Evolutionary conservation across 2,888 invertebrate species (phyloP).

Genomic region (Aradus depressus): DNA sequence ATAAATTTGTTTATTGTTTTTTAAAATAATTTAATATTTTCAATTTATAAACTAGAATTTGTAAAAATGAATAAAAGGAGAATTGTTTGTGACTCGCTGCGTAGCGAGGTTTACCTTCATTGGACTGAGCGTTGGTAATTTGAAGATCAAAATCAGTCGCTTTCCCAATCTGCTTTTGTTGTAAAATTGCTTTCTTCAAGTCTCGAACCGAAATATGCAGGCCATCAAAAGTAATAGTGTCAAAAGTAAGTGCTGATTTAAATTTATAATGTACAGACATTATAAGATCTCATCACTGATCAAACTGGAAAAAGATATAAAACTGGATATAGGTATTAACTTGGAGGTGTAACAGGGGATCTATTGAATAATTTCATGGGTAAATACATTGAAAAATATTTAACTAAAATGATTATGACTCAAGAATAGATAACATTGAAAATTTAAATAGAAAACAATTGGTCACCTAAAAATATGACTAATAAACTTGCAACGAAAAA

Average conservation of each 20-base stretch:
- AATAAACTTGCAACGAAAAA: too few species aligned
- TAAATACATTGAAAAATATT: not conserved
- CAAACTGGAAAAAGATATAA: slow-evolving; percentile 33
- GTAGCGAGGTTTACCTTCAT: slow-evolving; percentile 59
- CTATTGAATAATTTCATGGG: too few species aligned
- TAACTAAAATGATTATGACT: slow-evolving; percentile 1
- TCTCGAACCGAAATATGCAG: slow-evolving; percentile 91
- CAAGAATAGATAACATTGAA: not conserved
- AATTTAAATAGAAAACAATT: too few species aligned
- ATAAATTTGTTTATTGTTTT: too few species aligned
- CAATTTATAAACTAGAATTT: not conserved
- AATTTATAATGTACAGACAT: slow-evolving; percentile 99
- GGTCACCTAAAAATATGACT: too few species aligned
- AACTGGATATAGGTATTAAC: slow-evolving; percentile 30
- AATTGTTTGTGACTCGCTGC: not conserved
- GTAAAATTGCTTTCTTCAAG: slow-evolving; percentile 86
- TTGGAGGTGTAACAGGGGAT: too few species aligned
- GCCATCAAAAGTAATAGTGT: slow-evolving; percentile 94
- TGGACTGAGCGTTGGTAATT: slow-evolving; percentile 93
- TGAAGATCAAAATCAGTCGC: slow-evolving; percentile 91
- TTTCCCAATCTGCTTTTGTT: slow-evolving; percentile 89
- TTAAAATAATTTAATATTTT: slow-evolving; percentile 1
- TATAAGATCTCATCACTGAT: slow-evolving; percentile 28
- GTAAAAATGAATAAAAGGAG: not conserved
- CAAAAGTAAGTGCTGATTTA: slow-evolving; percentile 90